Percentiles rank a stretch among this genome's conserved stretches.
Evolutionary conservation across 2,797 vertebrate genomes (phyloP).

Genomic region (Morus bassanus): DNA sequence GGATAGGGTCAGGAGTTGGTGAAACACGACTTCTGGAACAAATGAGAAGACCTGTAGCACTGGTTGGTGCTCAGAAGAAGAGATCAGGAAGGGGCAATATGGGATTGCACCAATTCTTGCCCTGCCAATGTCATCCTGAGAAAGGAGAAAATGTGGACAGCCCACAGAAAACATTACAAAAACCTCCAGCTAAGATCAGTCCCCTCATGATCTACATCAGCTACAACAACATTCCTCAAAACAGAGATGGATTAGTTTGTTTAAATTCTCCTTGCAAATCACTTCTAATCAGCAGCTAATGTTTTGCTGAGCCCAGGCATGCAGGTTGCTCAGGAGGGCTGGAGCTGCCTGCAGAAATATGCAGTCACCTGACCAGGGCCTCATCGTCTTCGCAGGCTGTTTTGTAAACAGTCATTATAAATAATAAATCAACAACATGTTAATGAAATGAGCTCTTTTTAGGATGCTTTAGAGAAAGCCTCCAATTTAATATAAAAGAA

Average conservation of each 20-base stretch:
- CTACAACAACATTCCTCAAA: not conserved
- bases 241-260: not conserved
- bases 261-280: slow-evolving; percentile 32
- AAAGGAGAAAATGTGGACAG: not conserved
- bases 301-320: not conserved
- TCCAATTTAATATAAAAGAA: slow-evolving; percentile 20
- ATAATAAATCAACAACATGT: slow-evolving; percentile 45
- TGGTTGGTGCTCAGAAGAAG: not conserved
- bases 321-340: slow-evolving; percentile 25
- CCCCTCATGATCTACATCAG: not conserved
- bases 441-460: slow-evolving; percentile 45
- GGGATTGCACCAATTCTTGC: not conserved
- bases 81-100: not conserved
- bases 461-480: slow-evolving; percentile 27
- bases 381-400: not conserved
- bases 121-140: not conserved
- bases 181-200: not conserved
- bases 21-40: not conserved
- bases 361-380: not conserved
- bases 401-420: slow-evolving; percentile 55
- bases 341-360: not conserved
- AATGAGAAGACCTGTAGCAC: not conserved
- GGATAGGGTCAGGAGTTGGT: not conserved
- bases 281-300: not conserved
- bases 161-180: not conserved